Percentiles rank a stretch among this genome's conserved stretches.
Conservation (phyloP, 2,113 vertebrate genomes). For the Xiphias gladius region DNA sequence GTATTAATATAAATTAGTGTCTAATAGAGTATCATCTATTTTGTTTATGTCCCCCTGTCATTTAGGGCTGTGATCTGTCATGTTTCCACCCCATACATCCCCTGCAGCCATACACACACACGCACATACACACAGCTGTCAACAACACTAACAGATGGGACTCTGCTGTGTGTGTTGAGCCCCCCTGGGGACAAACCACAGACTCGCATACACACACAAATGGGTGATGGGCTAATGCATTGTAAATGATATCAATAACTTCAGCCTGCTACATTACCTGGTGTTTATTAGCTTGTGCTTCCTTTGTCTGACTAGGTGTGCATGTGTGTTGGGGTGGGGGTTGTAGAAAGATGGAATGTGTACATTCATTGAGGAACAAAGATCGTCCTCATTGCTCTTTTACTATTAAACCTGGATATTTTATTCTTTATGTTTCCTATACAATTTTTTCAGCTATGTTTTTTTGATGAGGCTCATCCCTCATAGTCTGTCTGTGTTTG, state of each 20-base stretch:
- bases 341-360: neutral
- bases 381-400: neutral
- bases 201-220: constrained; percentile 41
- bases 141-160: constrained; percentile 77
- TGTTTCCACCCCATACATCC: constrained; percentile 47
- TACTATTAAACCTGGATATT: constrained; percentile 36
- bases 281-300: constrained; percentile 49
- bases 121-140: constrained; percentile 57
- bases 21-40: constrained; percentile 74
- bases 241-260: constrained; percentile 77
- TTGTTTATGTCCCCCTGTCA: constrained; percentile 60
- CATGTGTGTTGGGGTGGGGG: constrained; percentile 24
- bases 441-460: neutral
- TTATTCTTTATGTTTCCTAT: constrained; percentile 16
- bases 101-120: constrained; percentile 24
- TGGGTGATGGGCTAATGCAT: constrained; percentile 69
- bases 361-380: constrained; percentile 31
- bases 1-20: constrained; percentile 62
- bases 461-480: constrained; percentile 69
- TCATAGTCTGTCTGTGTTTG: constrained; percentile 45
- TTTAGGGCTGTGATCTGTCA: constrained; percentile 73
- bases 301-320: constrained; percentile 47
- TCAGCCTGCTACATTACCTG: constrained; percentile 50
- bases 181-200: constrained; percentile 51
- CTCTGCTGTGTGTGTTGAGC: constrained; percentile 37